Evolutionary conservation across 2,888 invertebrate genomes (phyloP), one percentile per base, ranked within the genome.

Genomic region (Drosophila parthenogenetica): DNA sequence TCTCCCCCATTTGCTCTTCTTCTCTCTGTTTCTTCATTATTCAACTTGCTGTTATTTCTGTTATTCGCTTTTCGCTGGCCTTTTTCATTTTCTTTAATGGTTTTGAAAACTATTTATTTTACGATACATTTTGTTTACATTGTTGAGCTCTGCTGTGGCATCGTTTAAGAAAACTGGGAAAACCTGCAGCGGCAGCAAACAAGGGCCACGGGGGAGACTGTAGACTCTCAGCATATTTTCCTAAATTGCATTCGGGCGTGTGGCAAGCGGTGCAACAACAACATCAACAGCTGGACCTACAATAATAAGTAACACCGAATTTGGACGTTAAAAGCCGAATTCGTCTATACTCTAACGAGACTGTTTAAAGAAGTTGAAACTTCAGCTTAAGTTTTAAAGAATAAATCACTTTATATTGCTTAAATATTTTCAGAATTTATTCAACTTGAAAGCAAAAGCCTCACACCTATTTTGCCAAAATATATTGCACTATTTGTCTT

Each of bases 41-140:
- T 50, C 14, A 16, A 29, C 51, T 32, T 17, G 13, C 40, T 50
- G 43, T 19, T 53, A 4, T 29, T 37, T 25, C 42, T 48, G 3
- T 55, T 42, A 45, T 50, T 40, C 17, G 40, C 5, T 51, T 29
- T 58, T 57, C 45, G 66, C 66, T 69, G 69, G 69, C 55, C 57
- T 40, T 53, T 61, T 53, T 54, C 62, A 13, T 35, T 57, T 43
- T 37, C 60, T 63, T 65, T 77, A 81, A 83, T 76, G 83, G 71
- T 73, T 86, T 85, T 69, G 49, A 85, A 81, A 82, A 85, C 82
- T 82, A 82, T 82, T 82, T 82, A 85, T 80, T 82, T 83, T 86
- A 86, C 81, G 86, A 85, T 85, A 82, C 83, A 85, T 85, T 82
- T 76, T 86, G 86, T 86, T 86, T 86, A 85, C 86, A 82, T 75